These are phyloP conservation scores for Seira ritae DNA, from an alignment of 2,888 invertebrate genomes.

Conservation along the genomic window DNA sequence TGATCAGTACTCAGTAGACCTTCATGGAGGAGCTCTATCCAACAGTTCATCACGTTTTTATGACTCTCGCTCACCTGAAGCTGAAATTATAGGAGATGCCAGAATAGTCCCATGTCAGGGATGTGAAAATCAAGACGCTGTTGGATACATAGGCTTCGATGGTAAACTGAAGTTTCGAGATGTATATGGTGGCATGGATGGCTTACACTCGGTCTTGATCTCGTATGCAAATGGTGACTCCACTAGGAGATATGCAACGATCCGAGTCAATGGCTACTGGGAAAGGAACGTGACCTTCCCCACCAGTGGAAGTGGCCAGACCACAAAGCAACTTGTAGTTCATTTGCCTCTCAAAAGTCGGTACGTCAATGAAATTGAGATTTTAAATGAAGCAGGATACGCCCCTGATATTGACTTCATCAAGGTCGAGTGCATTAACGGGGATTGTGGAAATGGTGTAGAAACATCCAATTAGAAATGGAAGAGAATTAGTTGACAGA, in stretches of 20 bases:
- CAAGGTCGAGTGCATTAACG: conserved; percentile 18
- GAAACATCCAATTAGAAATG: no score
- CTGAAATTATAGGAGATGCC: conserved; percentile 24
- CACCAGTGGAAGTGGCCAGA: conserved; percentile 26
- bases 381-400: conserved; percentile 32
- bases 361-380: conserved; percentile 5
- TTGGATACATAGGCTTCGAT: conserved; percentile 40
- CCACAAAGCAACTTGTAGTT: conserved; percentile 40
- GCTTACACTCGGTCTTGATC: conserved; percentile 28
- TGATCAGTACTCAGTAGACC: conserved; percentile 20
- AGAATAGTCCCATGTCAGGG: conserved; percentile 35
- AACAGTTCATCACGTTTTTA: conserved; percentile 11
- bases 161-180: conserved; percentile 24
- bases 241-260: not conserved
- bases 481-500: no score
- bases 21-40: not conserved
- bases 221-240: conserved; percentile 51
- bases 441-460: no score
- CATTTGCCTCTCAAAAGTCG: conserved; percentile 18
- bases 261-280: conserved; percentile 26
- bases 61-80: conserved; percentile 22
- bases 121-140: conserved; percentile 24
- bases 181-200: not conserved
- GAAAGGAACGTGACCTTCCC: conserved; percentile 37
- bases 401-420: conserved; percentile 38